Percentiles rank a stretch among this genome's conserved stretches.
These are phyloP conservation scores for Stenopsyche tienmushanensis DNA, from an alignment of 1,140 invertebrate species.

Conservation along the genomic window DNA sequence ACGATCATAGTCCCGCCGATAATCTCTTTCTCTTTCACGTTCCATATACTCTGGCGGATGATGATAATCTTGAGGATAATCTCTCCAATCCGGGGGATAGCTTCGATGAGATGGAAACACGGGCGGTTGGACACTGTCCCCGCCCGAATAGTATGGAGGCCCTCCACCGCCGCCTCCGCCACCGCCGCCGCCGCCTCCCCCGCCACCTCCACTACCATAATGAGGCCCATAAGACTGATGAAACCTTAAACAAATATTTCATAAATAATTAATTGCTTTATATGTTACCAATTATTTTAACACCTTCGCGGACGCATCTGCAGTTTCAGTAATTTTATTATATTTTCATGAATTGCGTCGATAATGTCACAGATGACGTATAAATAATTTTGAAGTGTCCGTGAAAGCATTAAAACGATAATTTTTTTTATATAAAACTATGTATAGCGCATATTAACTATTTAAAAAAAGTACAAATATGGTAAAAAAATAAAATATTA, in stretches of 20 bases:
- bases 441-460: no score
- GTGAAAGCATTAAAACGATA: no score
- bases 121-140: no score
- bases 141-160: conserved; percentile 15
- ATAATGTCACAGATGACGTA: no score
- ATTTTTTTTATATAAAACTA: no score
- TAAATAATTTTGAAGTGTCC: no score
- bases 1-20: conserved; percentile 33
- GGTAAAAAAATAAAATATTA: no score
- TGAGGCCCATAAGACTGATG: conserved; percentile 4
- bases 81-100: conserved; percentile 38
- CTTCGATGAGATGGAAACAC: conserved; percentile 21
- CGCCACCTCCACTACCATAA: conserved; percentile 4
- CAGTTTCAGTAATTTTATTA: no score
- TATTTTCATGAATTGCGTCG: no score
- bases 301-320: no score
- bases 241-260: conserved; percentile 7
- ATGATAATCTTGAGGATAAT: conserved; percentile 37
- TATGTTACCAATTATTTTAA: no score
- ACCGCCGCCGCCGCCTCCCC: conserved; percentile 18
- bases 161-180: not conserved
- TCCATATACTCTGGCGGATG: conserved; percentile 22
- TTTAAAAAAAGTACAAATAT: no score
- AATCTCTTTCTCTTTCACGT: conserved; percentile 31
- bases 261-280: not conserved